A percentile compares a stretch with the other conserved stretches of the same genome.
Conservation (phyloP, 2,113 vertebrate species). For the Hiodon tergisus region DNA sequence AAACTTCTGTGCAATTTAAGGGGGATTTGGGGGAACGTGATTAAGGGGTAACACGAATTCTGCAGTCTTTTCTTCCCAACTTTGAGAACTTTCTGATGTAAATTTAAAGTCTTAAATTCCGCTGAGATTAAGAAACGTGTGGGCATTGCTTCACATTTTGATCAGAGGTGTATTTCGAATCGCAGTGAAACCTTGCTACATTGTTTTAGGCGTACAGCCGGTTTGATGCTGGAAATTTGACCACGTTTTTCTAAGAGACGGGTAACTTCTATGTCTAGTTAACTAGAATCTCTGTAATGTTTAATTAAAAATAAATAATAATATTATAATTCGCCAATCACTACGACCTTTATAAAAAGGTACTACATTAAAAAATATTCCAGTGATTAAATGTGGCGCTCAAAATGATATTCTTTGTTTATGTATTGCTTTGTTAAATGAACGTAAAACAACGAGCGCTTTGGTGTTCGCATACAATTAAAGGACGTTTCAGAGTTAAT, state of each 20-base stretch:
- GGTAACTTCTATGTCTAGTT: too few relatives aligned
- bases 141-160: slow-evolving; percentile 31
- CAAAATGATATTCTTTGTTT: neutral
- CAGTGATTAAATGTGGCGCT: neutral
- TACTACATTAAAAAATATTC: too few relatives aligned
- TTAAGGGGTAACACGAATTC: slow-evolving; percentile 5
- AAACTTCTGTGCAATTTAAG: slow-evolving; percentile 26
- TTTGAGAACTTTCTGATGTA: slow-evolving; percentile 38
- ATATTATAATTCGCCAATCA: neutral
- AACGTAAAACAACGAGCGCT: neutral
- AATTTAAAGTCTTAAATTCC: slow-evolving; percentile 34
- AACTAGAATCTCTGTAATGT: too few relatives aligned
- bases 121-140: slow-evolving; percentile 37
- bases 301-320: too few relatives aligned
- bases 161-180: too few relatives aligned
- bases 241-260: too few relatives aligned
- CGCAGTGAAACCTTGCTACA: too few relatives aligned
- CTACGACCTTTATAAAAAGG: neutral
- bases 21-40: slow-evolving; percentile 19
- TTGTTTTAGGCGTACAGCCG: too few relatives aligned
- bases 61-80: slow-evolving; percentile 28
- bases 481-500: neutral
- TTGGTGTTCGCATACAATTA: neutral
- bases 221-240: too few relatives aligned
- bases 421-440: neutral